These are phyloP conservation scores for Pachycephus smyrnensis DNA, from an alignment of 2,888 invertebrate genomes.

Conservation along the genomic window DNA sequence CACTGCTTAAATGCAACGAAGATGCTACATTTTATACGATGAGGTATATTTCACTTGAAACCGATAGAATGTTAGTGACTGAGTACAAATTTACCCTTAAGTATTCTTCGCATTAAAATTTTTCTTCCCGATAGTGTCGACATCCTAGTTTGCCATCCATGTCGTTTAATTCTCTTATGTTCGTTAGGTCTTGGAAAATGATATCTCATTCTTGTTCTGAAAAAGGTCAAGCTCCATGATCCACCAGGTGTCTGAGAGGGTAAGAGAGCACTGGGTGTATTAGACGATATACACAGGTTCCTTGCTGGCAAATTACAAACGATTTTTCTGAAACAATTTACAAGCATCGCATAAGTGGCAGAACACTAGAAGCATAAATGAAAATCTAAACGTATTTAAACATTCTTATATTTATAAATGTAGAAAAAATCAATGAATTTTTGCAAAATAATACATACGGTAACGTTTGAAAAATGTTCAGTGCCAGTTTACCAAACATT, in stretches of 20 bases:
- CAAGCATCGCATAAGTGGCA: too few relatives aligned
- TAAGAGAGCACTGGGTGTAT: neutral
- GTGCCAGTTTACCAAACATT: conserved; percentile 39
- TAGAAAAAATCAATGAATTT: neutral
- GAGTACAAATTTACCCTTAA: conserved; percentile 79
- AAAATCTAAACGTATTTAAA: neutral
- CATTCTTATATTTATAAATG: conserved; percentile 10
- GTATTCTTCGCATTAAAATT: conserved; percentile 79
- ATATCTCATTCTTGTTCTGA: conserved; percentile 71
- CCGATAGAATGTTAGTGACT: conserved; percentile 70
- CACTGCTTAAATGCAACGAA: too few relatives aligned
- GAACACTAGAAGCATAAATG: neutral
- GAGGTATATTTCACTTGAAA: neutral
- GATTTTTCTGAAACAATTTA: neutral
- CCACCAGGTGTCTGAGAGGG: conserved; percentile 31
- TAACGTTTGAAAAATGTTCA: conserved; percentile 33
- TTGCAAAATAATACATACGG: conserved; percentile 38
- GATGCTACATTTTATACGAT: too few relatives aligned
- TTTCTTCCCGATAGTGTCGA: conserved; percentile 77
- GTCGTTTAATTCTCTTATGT: conserved; percentile 75
- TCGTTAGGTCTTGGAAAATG: conserved; percentile 84
- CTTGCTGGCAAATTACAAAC: neutral
- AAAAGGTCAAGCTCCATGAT: conserved; percentile 47
- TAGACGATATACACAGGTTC: conserved; percentile 4
- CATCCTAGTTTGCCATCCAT: conserved; percentile 79